phyloP scores from a whole-genome alignment of 2,888 invertebrate species.

The Clepsis dumicolana region DNA sequence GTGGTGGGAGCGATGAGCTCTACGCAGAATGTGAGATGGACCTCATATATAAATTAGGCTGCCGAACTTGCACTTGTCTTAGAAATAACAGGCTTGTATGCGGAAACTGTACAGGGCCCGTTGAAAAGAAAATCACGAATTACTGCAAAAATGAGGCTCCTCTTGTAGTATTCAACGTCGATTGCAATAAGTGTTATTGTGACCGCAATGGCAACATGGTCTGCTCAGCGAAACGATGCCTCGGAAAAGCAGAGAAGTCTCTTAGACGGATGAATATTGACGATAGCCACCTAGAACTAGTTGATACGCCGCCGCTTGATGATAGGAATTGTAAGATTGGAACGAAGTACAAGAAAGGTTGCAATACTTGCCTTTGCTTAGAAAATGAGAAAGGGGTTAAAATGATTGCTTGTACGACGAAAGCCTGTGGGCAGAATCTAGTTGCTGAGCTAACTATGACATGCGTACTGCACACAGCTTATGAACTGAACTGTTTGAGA shows the following conservation, averaged over 20 bases:
- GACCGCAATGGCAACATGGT: constrained; percentile 69
- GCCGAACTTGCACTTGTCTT: constrained; percentile 82
- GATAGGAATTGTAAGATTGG: constrained; percentile 61
- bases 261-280: constrained; percentile 30
- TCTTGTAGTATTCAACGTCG: constrained; percentile 68
- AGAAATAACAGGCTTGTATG: constrained; percentile 78
- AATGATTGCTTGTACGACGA: constrained; percentile 73
- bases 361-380: constrained; percentile 71
- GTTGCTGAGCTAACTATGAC: constrained; percentile 43
- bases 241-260: constrained; percentile 46
- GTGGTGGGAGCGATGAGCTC: constrained; percentile 53
- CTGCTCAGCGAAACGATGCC: constrained; percentile 74
- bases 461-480: constrained; percentile 61
- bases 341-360: constrained; percentile 62
- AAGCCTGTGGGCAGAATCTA: constrained; percentile 52
- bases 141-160: constrained; percentile 54
- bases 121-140: constrained; percentile 44
- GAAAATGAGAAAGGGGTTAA: constrained; percentile 54
- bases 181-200: constrained; percentile 85
- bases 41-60: constrained; percentile 77
- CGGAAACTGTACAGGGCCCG: constrained; percentile 62
- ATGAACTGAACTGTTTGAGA: constrained; percentile 62
- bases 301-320: constrained; percentile 49
- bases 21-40: constrained; percentile 71
- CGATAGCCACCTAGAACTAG: constrained; percentile 23